Base-by-base conservation (phyloP, 92 coral and sea anemone genomes). In the Epizoanthus ramosus region DNA sequence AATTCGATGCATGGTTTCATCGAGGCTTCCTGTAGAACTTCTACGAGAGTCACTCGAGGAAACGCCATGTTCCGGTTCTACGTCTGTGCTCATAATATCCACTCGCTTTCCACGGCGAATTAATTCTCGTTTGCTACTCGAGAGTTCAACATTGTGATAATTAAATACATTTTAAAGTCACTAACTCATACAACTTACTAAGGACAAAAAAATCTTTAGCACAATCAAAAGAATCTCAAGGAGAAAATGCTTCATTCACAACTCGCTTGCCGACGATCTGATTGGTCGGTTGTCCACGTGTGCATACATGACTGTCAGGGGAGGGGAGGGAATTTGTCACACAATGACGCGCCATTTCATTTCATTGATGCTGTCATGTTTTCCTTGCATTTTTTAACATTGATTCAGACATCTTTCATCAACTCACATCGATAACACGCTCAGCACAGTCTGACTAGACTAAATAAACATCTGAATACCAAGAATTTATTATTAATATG, bases 1-100 rank as follows among this genome's bases (percentile, higher is more conserved):
- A 50, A 93, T 88, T 80, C 88, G 90, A 47, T 94, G 93, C 50
- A 93, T 91, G 71, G 85, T 93, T 35, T 93, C 97, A 13, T 93
- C 97, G 63, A 93, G 77, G 82, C 93, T 91, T 80, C 92, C 97
- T 54, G 88, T 93, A 31, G 97, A 77, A 22, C 70, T 77, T 35
- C 82, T 68, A 37, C 82, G 82, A 28, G 82, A 77, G 33, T 77
- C 82, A 14, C 52, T 61, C 60, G 82, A 77, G 6, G 82, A 61
- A 10, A 77, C 71, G 4, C 82, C 82, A 61, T 77, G 82, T 41
- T 77, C 82, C 41, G 82, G 82, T 17, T 61, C 82, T 0, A 77
- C 71, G 57, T 77, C 82, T 14, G 82, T 77, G 14, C 82, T 77
- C 82, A 77, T 77, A 77, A 60, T 50, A 58, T 19, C 8, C 59